Evolutionary conservation across 2,113 vertebrate genomes (phyloP).

Genomic region (Oxyruncus cristatus): DNA sequence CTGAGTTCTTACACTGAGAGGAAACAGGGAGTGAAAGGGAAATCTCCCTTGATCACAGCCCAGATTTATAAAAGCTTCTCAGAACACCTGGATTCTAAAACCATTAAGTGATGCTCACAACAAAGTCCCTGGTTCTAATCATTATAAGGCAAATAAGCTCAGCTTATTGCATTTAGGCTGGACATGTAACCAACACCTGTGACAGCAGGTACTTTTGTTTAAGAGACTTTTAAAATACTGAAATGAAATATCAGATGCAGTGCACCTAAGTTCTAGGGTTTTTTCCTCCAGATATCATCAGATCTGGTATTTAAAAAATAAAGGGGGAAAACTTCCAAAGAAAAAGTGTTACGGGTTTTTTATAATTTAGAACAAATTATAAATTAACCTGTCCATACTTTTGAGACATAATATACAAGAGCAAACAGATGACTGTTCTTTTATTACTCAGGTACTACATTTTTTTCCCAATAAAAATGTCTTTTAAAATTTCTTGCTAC

Average conservation of each 20-base stretch:
- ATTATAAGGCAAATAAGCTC: neutral
- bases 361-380: constrained; percentile 72
- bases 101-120: neutral
- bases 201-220: constrained; percentile 7
- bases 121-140: neutral
- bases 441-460: constrained; percentile 71
- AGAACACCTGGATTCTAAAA: neutral
- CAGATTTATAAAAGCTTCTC: neutral
- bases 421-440: constrained; percentile 58
- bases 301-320: constrained; percentile 56
- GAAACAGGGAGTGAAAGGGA: neutral
- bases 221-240: constrained; percentile 51
- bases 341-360: constrained; percentile 15
- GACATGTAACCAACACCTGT: constrained; percentile 19
- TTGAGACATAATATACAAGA: constrained; percentile 71
- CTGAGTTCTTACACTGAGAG: neutral
- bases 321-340: constrained; percentile 30
- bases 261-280: constrained; percentile 29
- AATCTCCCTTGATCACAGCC: neutral
- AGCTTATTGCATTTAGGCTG: neutral
- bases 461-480: constrained; percentile 65
- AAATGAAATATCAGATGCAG: constrained; percentile 46
- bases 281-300: constrained; percentile 41
- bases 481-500: constrained; percentile 63
- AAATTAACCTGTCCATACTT: constrained; percentile 70